phyloP scores from a whole-genome alignment of 2,113 vertebrate species.

The Calyptommatus sinebrachiatus region DNA sequence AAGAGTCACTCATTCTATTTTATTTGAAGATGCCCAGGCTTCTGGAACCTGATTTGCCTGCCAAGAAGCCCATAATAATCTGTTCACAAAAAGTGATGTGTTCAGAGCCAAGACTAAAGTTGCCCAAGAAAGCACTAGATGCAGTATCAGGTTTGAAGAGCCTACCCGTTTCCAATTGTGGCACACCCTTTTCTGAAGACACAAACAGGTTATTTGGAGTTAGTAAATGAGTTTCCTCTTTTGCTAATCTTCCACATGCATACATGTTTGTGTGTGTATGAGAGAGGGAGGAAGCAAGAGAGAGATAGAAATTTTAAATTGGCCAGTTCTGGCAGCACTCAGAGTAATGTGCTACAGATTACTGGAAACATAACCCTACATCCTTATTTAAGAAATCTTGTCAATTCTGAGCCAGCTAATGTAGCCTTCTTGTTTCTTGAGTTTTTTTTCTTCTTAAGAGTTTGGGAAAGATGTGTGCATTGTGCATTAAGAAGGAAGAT shows the following conservation, averaged over 20 bases:
- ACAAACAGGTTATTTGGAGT: slow-evolving; percentile 5
- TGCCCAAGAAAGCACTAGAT: slow-evolving; percentile 5
- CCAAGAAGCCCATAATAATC: slow-evolving; percentile 10
- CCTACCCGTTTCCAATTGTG: not conserved
- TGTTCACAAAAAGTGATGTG: slow-evolving; percentile 3
- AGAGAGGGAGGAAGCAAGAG: too few relatives aligned
- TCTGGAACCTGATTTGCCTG: slow-evolving; percentile 13
- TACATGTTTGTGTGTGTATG: not conserved
- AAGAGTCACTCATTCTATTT: not conserved
- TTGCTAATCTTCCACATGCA: not conserved
- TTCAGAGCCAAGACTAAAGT: slow-evolving; percentile 11
- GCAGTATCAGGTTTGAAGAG: not conserved
- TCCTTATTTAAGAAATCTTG: not conserved
- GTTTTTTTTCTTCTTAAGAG: not conserved
- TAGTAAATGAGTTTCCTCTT: slow-evolving; percentile 11
- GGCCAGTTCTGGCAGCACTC: not conserved
- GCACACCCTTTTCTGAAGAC: not conserved
- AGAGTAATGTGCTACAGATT: not conserved
- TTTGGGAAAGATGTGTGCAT: not conserved
- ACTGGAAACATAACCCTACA: not conserved
- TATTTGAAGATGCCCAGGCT: slow-evolving; percentile 5
- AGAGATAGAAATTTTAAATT: not conserved
- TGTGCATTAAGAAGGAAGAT: not conserved
- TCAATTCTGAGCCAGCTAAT: not conserved
- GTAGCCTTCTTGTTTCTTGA: not conserved